phyloP scores from a whole-genome alignment of 2,113 vertebrate genomes.

The Strigops habroptila region DNA sequence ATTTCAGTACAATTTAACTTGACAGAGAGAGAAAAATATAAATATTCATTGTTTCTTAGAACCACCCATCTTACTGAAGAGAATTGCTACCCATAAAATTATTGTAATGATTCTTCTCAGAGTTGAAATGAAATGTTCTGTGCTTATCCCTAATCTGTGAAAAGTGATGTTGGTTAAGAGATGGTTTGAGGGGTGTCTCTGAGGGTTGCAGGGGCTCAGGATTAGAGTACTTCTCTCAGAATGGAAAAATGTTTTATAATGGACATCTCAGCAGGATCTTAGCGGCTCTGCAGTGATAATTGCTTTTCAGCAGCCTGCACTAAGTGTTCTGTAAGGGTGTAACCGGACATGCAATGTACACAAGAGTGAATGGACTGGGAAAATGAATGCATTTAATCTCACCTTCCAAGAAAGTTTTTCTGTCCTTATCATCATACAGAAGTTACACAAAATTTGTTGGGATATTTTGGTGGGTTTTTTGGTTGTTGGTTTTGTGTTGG shows the following conservation, averaged over 20 bases:
- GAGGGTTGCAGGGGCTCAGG: not conserved
- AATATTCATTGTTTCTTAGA: not conserved
- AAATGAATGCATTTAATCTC: slow-evolving; percentile 5
- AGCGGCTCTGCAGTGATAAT: slow-evolving; percentile 11
- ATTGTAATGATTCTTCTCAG: not conserved
- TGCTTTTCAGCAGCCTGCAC: slow-evolving; percentile 20
- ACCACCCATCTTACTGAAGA: not conserved
- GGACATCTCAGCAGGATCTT: not conserved
- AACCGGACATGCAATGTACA: not conserved
- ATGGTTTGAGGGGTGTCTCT: not conserved
- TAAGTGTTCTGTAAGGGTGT: not conserved
- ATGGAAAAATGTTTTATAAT: slow-evolving; percentile 2
- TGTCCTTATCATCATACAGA: not conserved
- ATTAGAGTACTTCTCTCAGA: not conserved
- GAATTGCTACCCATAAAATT: not conserved
- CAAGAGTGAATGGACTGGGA: not conserved
- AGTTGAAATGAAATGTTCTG: not conserved
- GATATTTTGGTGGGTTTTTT: not conserved
- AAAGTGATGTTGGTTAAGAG: not conserved
- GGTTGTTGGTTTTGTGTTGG: not conserved
- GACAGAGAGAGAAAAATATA: not conserved
- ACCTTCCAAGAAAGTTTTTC: not conserved
- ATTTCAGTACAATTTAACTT: not conserved
- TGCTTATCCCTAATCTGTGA: not conserved
- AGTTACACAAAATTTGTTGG: not conserved